phyloP scores from a whole-genome alignment of 2,888 invertebrate species.

The Lissonota sp. region DNA sequence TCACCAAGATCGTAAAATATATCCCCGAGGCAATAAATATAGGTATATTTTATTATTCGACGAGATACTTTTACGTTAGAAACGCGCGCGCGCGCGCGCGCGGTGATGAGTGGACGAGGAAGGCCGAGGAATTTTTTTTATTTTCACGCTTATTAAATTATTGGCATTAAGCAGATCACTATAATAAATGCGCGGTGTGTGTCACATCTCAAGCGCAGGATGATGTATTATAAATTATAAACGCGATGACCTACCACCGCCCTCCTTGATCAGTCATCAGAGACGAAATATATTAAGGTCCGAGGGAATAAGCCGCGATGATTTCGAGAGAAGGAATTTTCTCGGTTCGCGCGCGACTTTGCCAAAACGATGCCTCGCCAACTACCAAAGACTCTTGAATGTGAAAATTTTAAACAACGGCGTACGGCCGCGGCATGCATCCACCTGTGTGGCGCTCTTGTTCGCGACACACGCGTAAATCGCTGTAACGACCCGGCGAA shows the following conservation, averaged over 20 bases:
- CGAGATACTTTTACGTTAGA: no score
- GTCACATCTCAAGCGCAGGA: neutral
- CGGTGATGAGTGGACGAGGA: neutral
- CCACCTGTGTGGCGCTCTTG: constrained; percentile 67
- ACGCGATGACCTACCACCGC: constrained; percentile 44
- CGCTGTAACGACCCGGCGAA: constrained; percentile 75
- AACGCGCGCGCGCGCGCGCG: no score
- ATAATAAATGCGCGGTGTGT: constrained; percentile 23
- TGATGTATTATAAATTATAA: constrained; percentile 25
- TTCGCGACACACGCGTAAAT: constrained; percentile 68
- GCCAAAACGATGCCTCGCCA: constrained; percentile 80
- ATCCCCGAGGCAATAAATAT: no score
- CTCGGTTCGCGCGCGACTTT: constrained; percentile 67
- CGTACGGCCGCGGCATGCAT: constrained; percentile 59
- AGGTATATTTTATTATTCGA: constrained; percentile 52
- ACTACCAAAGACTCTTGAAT: constrained; percentile 75
- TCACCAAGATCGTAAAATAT: constrained; percentile 55
- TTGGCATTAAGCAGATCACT: constrained; percentile 49
- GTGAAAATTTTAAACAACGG: constrained; percentile 7
- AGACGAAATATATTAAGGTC: neutral
- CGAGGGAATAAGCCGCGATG: no score
- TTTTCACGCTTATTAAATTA: constrained; percentile 15
- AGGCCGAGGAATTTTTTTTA: constrained; percentile 2
- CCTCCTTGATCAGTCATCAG: neutral
- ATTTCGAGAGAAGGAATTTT: neutral